phyloP scores from a whole-genome alignment of 2,797 vertebrate genomes.

The Sebastes hopkinsi region DNA sequence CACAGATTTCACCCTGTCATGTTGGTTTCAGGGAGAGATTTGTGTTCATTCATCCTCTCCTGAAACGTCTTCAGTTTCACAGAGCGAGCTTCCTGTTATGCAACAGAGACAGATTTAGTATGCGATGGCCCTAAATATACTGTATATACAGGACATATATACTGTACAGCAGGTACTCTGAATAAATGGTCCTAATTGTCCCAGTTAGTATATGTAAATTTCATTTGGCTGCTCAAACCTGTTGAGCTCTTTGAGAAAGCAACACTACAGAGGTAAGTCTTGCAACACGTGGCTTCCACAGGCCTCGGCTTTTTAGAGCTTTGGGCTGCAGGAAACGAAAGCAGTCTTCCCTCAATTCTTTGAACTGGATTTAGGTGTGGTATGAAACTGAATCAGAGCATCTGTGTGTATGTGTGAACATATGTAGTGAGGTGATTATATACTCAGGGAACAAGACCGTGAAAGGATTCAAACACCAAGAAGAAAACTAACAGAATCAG shows the following conservation, averaged over 20 bases:
- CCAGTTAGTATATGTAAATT: not conserved
- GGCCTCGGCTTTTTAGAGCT: not conserved
- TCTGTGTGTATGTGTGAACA: not conserved
- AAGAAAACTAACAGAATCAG: not conserved
- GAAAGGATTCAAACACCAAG: not conserved
- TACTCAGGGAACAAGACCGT: not conserved
- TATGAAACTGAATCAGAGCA: not conserved
- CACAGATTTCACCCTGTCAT: not conserved
- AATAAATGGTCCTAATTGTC: not conserved
- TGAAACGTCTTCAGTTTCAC: not conserved
- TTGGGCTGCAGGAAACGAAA: not conserved
- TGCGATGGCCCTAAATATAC: not conserved
- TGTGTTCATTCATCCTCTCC: constrained; percentile 7
- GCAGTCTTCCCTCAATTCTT: not conserved
- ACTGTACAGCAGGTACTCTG: not conserved
- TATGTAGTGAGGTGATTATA: not conserved
- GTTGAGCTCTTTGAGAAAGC: not conserved
- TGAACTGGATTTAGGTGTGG: constrained; percentile 3
- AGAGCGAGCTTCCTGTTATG: not conserved
- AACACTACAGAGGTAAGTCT: not conserved
- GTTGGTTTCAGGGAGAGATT: not conserved
- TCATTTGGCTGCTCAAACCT: not conserved
- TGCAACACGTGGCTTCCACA: not conserved
- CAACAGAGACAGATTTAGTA: not conserved
- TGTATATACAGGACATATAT: not conserved